A percentile compares a stretch with the other conserved stretches of the same genome.
Evolutionary conservation across 2,113 vertebrate genomes (phyloP).

Genomic region (Gopherus evgoodei): DNA sequence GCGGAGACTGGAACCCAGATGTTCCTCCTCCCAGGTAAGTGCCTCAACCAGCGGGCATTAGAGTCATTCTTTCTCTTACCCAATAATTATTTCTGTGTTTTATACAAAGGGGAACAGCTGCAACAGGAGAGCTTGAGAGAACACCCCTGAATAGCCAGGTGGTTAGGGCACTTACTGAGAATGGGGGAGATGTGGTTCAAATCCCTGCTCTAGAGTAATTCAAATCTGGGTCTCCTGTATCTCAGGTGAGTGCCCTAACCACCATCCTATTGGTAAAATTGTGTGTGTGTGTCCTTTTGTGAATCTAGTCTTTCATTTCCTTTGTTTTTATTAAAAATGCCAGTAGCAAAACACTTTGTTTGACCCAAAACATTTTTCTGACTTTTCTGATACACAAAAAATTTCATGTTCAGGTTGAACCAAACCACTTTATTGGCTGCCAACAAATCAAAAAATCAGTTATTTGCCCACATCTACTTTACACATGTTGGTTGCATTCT

Average conservation of each 20-base stretch:
- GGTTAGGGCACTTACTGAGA: background rate
- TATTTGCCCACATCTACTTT: background rate
- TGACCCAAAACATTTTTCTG: background rate
- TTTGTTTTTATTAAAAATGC: background rate
- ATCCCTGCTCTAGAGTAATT: background rate
- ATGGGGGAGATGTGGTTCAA: background rate
- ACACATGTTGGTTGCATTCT: background rate
- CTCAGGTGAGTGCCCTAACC: background rate
- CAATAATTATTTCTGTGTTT: background rate
- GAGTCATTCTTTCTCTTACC: background rate
- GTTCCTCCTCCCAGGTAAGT: background rate
- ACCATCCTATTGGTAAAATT: rapidly evolving
- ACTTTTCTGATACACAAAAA: background rate
- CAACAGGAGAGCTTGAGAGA: background rate
- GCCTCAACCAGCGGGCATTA: background rate
- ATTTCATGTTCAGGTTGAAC: background rate
- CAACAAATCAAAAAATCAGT: background rate
- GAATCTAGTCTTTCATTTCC: background rate
- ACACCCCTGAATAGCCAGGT: background rate
- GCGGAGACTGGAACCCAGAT: background rate
- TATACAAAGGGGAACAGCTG: background rate
- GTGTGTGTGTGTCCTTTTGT: background rate
- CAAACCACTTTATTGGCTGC: background rate
- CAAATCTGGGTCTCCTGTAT: background rate
- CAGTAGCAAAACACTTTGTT: background rate